phyloP scores from a whole-genome alignment of 1,140 invertebrate species.

The Cotesia chilonis region DNA sequence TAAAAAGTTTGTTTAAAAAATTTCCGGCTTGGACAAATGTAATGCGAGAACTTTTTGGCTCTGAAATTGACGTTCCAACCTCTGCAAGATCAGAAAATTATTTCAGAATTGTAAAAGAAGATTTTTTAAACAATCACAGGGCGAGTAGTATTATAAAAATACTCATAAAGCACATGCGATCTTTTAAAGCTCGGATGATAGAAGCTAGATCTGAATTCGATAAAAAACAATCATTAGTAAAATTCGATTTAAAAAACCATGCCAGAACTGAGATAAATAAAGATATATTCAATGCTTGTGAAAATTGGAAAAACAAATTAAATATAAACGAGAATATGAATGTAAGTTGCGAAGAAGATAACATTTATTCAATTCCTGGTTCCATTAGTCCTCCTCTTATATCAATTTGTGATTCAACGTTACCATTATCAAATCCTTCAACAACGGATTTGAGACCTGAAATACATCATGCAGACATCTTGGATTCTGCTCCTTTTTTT shows the following conservation, averaged over 20 bases:
- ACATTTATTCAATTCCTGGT: background rate
- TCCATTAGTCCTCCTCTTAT: background rate
- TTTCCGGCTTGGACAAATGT: constrained; percentile 14
- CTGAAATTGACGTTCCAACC: background rate
- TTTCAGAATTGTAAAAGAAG: too few species aligned
- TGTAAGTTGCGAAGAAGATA: background rate
- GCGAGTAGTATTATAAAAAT: too few species aligned
- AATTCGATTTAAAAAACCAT: too few species aligned
- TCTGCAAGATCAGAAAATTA: constrained; percentile 14
- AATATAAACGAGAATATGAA: background rate
- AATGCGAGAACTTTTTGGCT: background rate
- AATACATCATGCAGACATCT: background rate
- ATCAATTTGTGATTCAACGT: background rate
- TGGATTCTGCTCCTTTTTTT: background rate
- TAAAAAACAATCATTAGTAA: too few species aligned
- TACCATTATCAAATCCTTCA: background rate
- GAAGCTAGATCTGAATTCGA: too few species aligned
- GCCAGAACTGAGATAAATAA: too few species aligned
- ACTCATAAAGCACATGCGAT: too few species aligned
- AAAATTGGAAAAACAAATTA: too few species aligned
- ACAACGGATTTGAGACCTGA: background rate
- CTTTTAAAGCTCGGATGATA: too few species aligned
- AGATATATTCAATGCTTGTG: too few species aligned
- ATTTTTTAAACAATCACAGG: too few species aligned
- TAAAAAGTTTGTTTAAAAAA: constrained; percentile 13